Percentiles rank a stretch among this genome's conserved stretches.
Evolutionary conservation across 2,888 invertebrate genomes (phyloP).

Genomic region (Lysandra coridon): DNA sequence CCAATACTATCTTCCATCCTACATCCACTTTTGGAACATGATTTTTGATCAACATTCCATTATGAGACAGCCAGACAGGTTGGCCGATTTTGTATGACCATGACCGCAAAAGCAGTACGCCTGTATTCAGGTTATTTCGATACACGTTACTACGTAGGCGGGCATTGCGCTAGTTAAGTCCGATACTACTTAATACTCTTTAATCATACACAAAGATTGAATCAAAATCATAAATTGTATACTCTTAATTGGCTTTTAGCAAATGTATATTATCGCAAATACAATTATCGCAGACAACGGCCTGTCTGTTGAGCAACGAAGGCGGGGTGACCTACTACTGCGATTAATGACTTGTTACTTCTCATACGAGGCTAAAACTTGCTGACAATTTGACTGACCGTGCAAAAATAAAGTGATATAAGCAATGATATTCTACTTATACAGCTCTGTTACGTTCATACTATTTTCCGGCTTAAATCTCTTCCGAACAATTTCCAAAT

Average conservation of each 20-base stretch:
- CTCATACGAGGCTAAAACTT: conserved; percentile 13
- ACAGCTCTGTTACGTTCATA: too few relatives aligned
- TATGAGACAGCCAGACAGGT: not conserved
- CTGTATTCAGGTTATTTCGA: not conserved
- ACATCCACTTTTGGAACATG: not conserved
- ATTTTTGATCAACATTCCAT: not conserved
- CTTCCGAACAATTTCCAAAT: too few relatives aligned
- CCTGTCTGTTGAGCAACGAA: conserved; percentile 22
- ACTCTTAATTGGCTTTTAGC: conserved; percentile 24
- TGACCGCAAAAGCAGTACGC: not conserved
- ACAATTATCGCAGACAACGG: conserved; percentile 16
- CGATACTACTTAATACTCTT: not conserved
- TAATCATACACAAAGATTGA: not conserved
- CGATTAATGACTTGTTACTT: conserved; percentile 20
- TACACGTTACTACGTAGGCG: not conserved
- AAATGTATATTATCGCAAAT: not conserved
- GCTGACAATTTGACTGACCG: conserved; percentile 2
- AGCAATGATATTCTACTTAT: too few relatives aligned
- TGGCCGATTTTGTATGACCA: not conserved
- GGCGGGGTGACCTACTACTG: conserved; percentile 21
- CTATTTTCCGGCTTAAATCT: too few relatives aligned
- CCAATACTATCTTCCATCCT: too few relatives aligned
- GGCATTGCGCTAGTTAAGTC: not conserved
- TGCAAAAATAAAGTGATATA: not conserved
- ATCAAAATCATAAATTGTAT: conserved; percentile 28